A percentile compares a stretch with the other conserved stretches of the same genome.
Evolutionary conservation across 2,797 vertebrate species (phyloP).

Genomic region (Acanthurus lineatus): DNA sequence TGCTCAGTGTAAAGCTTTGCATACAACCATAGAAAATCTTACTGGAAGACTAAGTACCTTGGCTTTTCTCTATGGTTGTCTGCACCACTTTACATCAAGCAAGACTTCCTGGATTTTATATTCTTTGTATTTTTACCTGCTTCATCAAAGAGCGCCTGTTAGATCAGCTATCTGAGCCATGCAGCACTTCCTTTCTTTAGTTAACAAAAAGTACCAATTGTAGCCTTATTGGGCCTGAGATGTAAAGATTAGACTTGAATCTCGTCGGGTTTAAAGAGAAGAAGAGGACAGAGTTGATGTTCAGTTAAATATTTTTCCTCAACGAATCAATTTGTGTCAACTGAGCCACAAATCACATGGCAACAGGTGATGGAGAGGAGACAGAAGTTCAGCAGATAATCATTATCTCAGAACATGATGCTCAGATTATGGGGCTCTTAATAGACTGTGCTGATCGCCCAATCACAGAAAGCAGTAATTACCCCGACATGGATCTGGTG

Average conservation of each 20-base stretch:
- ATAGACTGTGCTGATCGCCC: conserved; percentile 60
- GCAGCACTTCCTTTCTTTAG: too few species aligned
- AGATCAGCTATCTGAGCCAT: too few species aligned
- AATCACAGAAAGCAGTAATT: conserved; percentile 62
- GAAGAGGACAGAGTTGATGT: conserved; percentile 12
- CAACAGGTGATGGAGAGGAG: conserved; percentile 35
- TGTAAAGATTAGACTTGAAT: conserved; percentile 22
- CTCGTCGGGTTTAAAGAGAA: not conserved
- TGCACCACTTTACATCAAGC: too few species aligned
- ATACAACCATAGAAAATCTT: too few species aligned
- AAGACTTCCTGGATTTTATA: too few species aligned
- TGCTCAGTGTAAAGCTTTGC: too few species aligned
- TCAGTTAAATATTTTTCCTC: conserved; percentile 24
- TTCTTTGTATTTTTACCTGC: too few species aligned
- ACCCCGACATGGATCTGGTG: conserved; percentile 26
- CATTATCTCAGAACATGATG: conserved; percentile 65
- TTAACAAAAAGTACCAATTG: not conserved
- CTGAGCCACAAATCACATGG: conserved; percentile 54
- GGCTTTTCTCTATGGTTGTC: too few species aligned
- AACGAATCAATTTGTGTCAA: conserved; percentile 30
- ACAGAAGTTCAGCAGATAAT: conserved; percentile 65
- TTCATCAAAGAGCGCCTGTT: too few species aligned
- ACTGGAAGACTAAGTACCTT: too few species aligned
- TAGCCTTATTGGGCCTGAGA: not conserved
- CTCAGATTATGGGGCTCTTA: conserved; percentile 76